phyloP scores from a whole-genome alignment of 2,888 invertebrate genomes.

The Acanthosepion lycidas region DNA sequence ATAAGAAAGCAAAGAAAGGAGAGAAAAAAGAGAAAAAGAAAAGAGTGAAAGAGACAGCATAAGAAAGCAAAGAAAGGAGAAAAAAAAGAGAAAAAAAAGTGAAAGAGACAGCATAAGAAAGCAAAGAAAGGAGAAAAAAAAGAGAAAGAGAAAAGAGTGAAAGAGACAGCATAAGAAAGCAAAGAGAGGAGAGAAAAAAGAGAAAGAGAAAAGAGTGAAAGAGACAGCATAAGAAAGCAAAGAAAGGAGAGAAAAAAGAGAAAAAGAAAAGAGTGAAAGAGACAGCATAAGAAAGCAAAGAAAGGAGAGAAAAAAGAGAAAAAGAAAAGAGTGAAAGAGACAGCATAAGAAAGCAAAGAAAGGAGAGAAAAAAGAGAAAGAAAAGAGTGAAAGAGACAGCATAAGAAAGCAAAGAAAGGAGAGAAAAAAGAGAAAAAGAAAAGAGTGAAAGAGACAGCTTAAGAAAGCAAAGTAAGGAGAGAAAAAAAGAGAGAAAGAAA shows the following conservation, averaged over 20 bases:
- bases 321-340: background rate
- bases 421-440: background rate
- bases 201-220: no score
- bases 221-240: background rate
- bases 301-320: background rate
- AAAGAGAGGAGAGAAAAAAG: no score
- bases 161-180: no score
- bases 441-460: no score
- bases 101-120: background rate
- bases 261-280: background rate
- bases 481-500: background rate
- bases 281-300: background rate
- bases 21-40: no score
- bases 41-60: no score
- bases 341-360: no score
- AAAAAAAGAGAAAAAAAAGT: background rate
- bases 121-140: background rate
- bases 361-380: background rate
- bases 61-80: background rate
- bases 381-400: background rate
- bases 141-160: background rate
- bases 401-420: background rate
- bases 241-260: background rate
- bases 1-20: no score
- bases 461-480: background rate